Conservation (phyloP, 2,888 invertebrate species). For the Drosophila nr. perissopoda region DNA sequence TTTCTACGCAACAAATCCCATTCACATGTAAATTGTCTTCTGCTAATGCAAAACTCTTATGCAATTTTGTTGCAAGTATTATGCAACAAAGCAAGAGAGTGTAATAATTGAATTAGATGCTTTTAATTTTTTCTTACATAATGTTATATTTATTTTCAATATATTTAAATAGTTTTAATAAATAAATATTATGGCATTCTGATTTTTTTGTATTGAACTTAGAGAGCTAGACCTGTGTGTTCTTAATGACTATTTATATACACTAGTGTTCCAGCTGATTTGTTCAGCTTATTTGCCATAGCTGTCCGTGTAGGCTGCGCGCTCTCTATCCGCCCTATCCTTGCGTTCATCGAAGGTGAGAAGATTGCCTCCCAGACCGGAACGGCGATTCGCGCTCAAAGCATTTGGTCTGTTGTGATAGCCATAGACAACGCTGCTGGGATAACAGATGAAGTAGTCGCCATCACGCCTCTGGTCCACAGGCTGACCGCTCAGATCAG, state of each 20-base stretch:
- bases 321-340: constrained; percentile 58
- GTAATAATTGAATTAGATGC: background rate
- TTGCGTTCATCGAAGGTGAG: constrained; percentile 43
- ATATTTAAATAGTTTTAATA: constrained; percentile 20
- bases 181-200: constrained; percentile 46
- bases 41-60: background rate
- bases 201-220: constrained; percentile 21
- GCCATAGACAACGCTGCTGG: constrained; percentile 66
- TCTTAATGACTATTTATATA: constrained; percentile 6
- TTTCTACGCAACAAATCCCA: background rate
- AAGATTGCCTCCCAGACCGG: constrained; percentile 21
- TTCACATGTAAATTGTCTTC: background rate
- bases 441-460: constrained; percentile 67
- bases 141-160: background rate
- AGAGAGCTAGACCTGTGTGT: constrained; percentile 45
- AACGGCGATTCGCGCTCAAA: constrained; percentile 49
- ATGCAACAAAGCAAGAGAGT: background rate
- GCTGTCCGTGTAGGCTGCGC: constrained; percentile 58
- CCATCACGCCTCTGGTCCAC: constrained; percentile 53
- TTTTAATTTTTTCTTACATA: background rate
- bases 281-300: constrained; percentile 54
- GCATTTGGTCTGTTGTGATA: constrained; percentile 29
- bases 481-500: constrained; percentile 57
- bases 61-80: background rate
- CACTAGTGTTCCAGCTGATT: background rate